phyloP scores from a whole-genome alignment of 2,888 invertebrate genomes.

The Erebia epiphron region DNA sequence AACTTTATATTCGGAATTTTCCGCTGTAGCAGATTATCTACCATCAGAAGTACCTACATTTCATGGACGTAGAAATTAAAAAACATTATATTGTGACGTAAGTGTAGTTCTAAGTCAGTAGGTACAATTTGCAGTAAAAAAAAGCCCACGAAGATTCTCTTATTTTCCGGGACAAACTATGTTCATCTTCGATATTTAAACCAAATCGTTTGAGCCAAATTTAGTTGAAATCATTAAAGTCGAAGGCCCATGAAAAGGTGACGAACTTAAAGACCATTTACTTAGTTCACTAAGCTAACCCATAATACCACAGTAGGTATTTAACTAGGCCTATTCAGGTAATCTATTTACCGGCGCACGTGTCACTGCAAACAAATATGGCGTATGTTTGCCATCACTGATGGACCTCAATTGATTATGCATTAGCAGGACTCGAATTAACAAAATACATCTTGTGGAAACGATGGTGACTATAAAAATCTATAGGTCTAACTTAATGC shows the following conservation, averaged over 20 bases:
- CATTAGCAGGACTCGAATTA: conserved; percentile 22
- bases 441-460: no score
- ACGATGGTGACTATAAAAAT: not conserved
- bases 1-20: conserved; percentile 13
- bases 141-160: no score
- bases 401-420: conserved; percentile 11
- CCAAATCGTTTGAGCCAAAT: no score
- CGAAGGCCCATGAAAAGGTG: no score
- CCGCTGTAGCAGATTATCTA: not conserved
- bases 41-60: not conserved
- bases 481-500: not conserved
- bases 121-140: no score
- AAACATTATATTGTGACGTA: no score
- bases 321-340: conserved; percentile 8
- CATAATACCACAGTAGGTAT: not conserved
- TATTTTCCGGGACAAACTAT: no score
- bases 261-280: no score
- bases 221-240: no score
- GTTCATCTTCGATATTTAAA: no score
- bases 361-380: conserved; percentile 6
- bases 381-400: conserved; percentile 3
- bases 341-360: conserved; percentile 3
- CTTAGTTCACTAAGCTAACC: not conserved
- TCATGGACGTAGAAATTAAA: not conserved
- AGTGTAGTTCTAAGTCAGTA: no score